Evolutionary conservation across 2,113 vertebrate species (phyloP).

Genomic region (Pungitius pungitius): DNA sequence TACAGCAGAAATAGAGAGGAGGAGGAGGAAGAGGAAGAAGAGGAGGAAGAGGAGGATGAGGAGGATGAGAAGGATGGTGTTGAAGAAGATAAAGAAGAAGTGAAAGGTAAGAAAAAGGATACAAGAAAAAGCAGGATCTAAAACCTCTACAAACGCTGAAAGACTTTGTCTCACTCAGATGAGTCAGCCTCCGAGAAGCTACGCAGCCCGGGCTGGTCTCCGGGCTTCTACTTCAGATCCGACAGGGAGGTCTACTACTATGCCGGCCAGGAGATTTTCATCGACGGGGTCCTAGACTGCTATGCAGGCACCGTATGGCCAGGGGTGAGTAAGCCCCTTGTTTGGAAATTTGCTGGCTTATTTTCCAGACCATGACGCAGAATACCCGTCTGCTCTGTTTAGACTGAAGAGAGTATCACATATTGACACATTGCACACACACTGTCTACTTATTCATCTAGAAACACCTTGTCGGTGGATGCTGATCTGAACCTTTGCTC

Average conservation of each 20-base stretch:
- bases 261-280: slow-evolving; percentile 67
- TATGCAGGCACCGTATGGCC: slow-evolving; percentile 75
- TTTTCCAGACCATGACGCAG: background rate
- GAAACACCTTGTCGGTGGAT: background rate
- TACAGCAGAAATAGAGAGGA: background rate
- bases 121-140: background rate
- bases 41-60: background rate
- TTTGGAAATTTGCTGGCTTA: background rate
- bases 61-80: background rate
- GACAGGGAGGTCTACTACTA: slow-evolving; percentile 66
- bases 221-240: slow-evolving; percentile 47
- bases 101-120: slow-evolving; percentile 9
- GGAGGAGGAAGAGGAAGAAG: slow-evolving; percentile 7
- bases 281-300: slow-evolving; percentile 68
- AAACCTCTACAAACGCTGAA: background rate
- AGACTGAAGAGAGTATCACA: background rate
- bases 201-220: slow-evolving; percentile 49
- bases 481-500: background rate
- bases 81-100: background rate
- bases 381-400: background rate
- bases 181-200: slow-evolving; percentile 14
- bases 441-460: too few relatives aligned
- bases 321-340: slow-evolving; percentile 59
- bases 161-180: slow-evolving; percentile 19
- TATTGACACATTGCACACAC: background rate